Conservation (phyloP, 2,113 vertebrate genomes). For the Stegastes partitus region DNA sequence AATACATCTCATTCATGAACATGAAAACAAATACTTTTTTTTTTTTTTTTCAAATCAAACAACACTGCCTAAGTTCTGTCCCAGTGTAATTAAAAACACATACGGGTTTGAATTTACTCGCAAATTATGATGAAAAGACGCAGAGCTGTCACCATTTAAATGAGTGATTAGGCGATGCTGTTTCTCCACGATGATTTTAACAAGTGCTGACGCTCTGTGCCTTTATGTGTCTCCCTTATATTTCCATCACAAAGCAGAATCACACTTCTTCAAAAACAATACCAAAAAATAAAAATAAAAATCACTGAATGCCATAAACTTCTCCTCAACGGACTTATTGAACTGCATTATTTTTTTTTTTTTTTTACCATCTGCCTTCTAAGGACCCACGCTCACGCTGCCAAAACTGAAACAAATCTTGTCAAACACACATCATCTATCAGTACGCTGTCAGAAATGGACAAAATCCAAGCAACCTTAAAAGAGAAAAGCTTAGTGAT, state of each 20-base stretch:
- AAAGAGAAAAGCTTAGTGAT: constrained; percentile 42
- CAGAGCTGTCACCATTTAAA: constrained; percentile 51
- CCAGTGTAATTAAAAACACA: constrained; percentile 67
- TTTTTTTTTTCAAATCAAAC: constrained; percentile 64
- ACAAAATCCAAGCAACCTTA: constrained; percentile 23
- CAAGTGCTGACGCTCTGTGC: constrained; percentile 33
- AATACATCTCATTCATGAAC: constrained; percentile 73
- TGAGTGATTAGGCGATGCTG: constrained; percentile 33
- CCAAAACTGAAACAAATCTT: constrained; percentile 19
- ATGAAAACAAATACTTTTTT: constrained; percentile 59
- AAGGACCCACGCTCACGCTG: constrained; percentile 5
- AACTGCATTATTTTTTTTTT: constrained; percentile 1
- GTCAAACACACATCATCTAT: constrained; percentile 19
- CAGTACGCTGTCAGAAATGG: constrained; percentile 18
- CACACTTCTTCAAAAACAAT: constrained; percentile 11
- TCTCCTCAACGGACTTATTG: constrained; percentile 7
- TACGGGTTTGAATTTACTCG: constrained; percentile 51
- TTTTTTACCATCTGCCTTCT: not conserved
- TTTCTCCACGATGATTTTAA: constrained; percentile 11
- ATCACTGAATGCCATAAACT: constrained; percentile 11
- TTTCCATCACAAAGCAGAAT: constrained; percentile 30
- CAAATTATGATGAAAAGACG: constrained; percentile 39
- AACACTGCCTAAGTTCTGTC: constrained; percentile 56
- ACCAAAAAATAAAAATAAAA: not conserved
- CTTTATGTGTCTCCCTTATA: constrained; percentile 28